Conservation (phyloP, 1,140 invertebrate genomes). For the Dreissena polymorpha region DNA sequence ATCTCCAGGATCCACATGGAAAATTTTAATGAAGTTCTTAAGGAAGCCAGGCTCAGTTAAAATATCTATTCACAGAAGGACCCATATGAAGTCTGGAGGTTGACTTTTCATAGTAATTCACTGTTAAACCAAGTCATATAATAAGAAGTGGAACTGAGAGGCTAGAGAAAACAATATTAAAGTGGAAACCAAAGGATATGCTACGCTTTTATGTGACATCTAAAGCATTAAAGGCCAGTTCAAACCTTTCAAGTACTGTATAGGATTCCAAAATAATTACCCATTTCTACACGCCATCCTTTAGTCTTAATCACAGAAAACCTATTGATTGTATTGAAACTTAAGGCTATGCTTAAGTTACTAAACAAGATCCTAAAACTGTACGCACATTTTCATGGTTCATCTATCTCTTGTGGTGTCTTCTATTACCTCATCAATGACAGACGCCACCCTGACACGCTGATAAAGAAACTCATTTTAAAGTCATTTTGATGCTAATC, state of each 20-base stretch:
- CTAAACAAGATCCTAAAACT: not conserved
- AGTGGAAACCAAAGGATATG: too few species aligned
- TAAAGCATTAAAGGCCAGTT: too few species aligned
- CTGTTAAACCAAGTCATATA: too few species aligned
- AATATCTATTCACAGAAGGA: too few species aligned
- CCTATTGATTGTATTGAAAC: not conserved
- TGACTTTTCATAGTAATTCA: too few species aligned
- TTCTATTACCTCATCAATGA: not conserved
- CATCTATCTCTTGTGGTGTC: not conserved
- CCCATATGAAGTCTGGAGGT: too few species aligned
- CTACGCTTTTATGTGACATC: too few species aligned
- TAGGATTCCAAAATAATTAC: conserved; percentile 7
- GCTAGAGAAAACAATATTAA: too few species aligned
- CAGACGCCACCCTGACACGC: not conserved
- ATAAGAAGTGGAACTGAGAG: too few species aligned
- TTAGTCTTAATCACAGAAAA: not conserved
- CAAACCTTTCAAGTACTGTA: not conserved
- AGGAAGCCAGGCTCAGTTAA: too few species aligned
- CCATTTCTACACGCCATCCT: not conserved
- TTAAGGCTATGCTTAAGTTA: not conserved
- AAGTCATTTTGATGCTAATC: conserved; percentile 8
- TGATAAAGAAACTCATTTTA: not conserved
- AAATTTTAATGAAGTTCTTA: too few species aligned
- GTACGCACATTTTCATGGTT: not conserved
- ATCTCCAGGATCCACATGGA: too few species aligned